Evolutionary conservation across 2,888 invertebrate species (phyloP).

Genomic region (Drosophila mettleri): DNA sequence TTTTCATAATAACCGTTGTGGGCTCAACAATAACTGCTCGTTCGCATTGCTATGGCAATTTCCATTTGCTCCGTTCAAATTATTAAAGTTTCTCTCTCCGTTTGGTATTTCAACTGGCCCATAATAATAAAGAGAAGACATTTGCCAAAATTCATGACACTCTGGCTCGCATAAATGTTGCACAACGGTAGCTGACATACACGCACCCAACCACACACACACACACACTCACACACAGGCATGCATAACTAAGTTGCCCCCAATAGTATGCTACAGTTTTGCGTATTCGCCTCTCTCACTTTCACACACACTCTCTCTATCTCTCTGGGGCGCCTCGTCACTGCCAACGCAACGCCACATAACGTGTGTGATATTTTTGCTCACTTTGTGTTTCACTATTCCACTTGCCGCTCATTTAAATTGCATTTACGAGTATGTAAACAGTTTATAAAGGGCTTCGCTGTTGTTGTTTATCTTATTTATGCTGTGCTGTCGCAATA

Average conservation of each 20-base stretch:
- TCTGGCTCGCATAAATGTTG: slow-evolving; percentile 7
- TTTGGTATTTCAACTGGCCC: not conserved
- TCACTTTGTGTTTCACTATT: slow-evolving; percentile 65
- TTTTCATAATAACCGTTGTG: not conserved
- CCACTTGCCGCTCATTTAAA: slow-evolving; percentile 69
- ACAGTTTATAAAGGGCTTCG: slow-evolving; percentile 29
- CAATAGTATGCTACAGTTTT: slow-evolving; percentile 51
- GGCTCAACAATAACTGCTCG: not conserved
- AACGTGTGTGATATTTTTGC: slow-evolving; percentile 62
- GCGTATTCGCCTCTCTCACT: slow-evolving; percentile 17
- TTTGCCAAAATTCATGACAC: slow-evolving; percentile 1
- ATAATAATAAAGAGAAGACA: not conserved
- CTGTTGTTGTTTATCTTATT: slow-evolving; percentile 10
- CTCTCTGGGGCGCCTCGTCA: slow-evolving; percentile 15
- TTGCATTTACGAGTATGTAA: slow-evolving; percentile 50
- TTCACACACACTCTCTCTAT: not conserved
- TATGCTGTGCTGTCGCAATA: not conserved
- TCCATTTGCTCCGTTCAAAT: not conserved
- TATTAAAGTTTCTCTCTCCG: not conserved
- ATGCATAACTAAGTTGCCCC: slow-evolving; percentile 12
- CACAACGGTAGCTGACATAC: not conserved
- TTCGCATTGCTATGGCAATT: not conserved
- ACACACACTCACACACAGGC: not conserved
- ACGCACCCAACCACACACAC: too few relatives aligned
- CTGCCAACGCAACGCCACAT: slow-evolving; percentile 41